Evolutionary conservation across 1,140 invertebrate genomes (phyloP).

Genomic region (Luehdorfia chinensis): DNA sequence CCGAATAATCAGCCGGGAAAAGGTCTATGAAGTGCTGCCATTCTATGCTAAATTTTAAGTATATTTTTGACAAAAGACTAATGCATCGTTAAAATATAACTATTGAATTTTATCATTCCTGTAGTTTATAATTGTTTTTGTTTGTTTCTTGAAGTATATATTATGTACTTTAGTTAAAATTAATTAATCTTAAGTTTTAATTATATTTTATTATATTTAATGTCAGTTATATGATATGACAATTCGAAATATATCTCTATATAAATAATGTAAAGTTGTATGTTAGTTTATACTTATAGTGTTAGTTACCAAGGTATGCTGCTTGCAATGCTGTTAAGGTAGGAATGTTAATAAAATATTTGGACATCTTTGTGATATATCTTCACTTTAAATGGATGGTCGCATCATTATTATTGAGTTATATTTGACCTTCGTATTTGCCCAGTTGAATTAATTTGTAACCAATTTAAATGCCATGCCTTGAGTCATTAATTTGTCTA

Average conservation of each 20-base stretch:
- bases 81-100: slow-evolving; percentile 12
- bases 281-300: slow-evolving; percentile 11
- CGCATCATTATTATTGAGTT: too few species aligned
- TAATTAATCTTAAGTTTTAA: slow-evolving; percentile 10
- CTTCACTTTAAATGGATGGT: too few species aligned
- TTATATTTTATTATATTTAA: slow-evolving; percentile 9
- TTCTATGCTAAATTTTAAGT: slow-evolving; percentile 5
- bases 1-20: too few species aligned
- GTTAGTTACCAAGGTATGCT: slow-evolving; percentile 13
- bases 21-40: neutral
- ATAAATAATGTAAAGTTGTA: slow-evolving; percentile 8
- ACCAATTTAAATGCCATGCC: too few species aligned
- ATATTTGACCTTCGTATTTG: too few species aligned
- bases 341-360: neutral
- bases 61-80: slow-evolving; percentile 1
- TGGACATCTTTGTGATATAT: neutral
- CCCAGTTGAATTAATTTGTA: too few species aligned
- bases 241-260: slow-evolving; percentile 16
- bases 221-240: slow-evolving; percentile 5
- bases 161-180: slow-evolving; percentile 25
- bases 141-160: slow-evolving; percentile 25
- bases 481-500: too few species aligned
- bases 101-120: slow-evolving; percentile 41
- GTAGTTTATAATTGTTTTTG: slow-evolving; percentile 29
- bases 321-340: slow-evolving; percentile 9